A percentile compares a stretch with the other conserved stretches of the same genome.
Conservation (phyloP, 2,797 vertebrate species). For the Crax fasciolata region DNA sequence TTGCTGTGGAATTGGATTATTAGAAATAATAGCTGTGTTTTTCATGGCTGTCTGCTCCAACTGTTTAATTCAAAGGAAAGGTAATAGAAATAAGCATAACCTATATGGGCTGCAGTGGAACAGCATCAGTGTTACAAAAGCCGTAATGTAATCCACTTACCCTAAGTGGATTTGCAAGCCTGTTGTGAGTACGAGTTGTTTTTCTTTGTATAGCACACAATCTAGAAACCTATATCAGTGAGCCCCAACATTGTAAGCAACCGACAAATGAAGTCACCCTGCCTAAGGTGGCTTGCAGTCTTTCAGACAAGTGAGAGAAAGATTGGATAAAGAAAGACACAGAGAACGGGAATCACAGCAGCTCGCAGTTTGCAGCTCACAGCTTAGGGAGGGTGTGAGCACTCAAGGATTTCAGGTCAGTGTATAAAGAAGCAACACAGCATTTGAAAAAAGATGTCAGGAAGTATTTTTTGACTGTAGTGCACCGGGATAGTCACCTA, state of each 20-base stretch:
- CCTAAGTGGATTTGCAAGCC: slow-evolving; percentile 27
- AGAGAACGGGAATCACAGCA: not conserved
- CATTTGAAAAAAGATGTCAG: not conserved
- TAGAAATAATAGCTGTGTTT: slow-evolving; percentile 16
- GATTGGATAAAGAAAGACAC: not conserved
- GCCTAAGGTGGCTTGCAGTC: not conserved
- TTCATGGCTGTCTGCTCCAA: not conserved
- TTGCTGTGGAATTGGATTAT: slow-evolving; percentile 33
- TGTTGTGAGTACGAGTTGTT: not conserved
- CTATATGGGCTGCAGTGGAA: not conserved
- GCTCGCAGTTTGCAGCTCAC: not conserved
- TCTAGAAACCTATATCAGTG: not conserved
- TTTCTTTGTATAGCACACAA: not conserved
- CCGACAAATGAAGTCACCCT: not conserved
- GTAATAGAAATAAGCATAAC: not conserved
- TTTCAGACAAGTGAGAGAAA: not conserved
- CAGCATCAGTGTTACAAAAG: not conserved
- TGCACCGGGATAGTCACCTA: not conserved
- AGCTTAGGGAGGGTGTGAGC: not conserved
- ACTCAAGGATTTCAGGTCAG: not conserved
- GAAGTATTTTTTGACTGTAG: not conserved
- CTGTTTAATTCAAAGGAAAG: not conserved
- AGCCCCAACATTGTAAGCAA: not conserved
- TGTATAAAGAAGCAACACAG: not conserved
- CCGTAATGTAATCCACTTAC: slow-evolving; percentile 26